These are phyloP conservation scores for Amphiprion ocellaris DNA, from an alignment of 2,113 vertebrate genomes.

Conservation along the genomic window DNA sequence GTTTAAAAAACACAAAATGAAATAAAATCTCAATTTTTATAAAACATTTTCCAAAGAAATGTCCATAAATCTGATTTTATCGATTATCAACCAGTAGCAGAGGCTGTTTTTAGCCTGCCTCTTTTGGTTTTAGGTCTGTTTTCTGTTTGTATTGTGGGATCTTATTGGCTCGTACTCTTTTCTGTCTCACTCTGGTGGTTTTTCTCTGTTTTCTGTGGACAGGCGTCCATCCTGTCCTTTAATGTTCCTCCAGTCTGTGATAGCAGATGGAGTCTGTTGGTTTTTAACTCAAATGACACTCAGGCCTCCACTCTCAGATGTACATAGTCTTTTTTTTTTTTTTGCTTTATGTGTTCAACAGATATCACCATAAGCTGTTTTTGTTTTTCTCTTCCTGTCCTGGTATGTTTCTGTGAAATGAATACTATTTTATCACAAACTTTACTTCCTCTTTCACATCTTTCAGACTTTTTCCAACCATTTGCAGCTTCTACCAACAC, in stretches of 20 bases:
- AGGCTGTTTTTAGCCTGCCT: background rate
- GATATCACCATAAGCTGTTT: constrained; percentile 84
- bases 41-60: background rate
- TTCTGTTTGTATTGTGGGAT: background rate
- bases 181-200: constrained; percentile 13
- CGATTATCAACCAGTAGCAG: too few species aligned
- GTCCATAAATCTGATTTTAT: background rate
- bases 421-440: constrained; percentile 85
- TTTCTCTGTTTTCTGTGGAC: constrained; percentile 6
- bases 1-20: background rate
- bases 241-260: constrained; percentile 57
- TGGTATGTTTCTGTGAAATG: constrained; percentile 83
- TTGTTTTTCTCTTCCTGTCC: constrained; percentile 41
- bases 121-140: background rate
- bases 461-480: too few species aligned
- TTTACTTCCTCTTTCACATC: too few species aligned
- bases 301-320: constrained; percentile 74
- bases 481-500: too few species aligned
- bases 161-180: background rate
- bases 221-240: background rate
- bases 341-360: constrained; percentile 73
- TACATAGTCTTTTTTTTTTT: constrained; percentile 65
- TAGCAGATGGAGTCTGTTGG: constrained; percentile 56
- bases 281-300: constrained; percentile 53
- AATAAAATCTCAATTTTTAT: background rate